These are phyloP conservation scores for Erythrocercus mccallii DNA, from an alignment of 2,113 vertebrate genomes.

Conservation along the genomic window DNA sequence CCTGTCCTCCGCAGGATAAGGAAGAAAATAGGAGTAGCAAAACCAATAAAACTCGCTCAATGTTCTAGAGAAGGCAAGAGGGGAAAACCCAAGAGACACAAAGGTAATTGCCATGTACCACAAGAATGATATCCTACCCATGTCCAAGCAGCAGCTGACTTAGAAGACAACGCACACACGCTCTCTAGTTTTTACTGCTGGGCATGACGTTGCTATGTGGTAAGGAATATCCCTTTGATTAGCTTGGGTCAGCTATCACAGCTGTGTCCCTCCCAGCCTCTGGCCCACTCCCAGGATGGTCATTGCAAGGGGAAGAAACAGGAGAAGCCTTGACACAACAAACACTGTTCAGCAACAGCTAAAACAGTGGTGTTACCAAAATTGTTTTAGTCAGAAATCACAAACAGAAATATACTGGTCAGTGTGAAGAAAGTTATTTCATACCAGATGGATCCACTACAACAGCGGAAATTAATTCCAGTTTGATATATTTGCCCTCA, in stretches of 20 bases:
- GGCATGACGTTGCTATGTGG: fast-evolving
- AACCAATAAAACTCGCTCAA: background rate
- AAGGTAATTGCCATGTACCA: background rate
- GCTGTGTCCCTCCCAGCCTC: background rate
- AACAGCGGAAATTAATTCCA: background rate
- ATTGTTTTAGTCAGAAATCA: background rate
- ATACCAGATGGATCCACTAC: background rate
- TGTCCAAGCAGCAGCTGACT: background rate
- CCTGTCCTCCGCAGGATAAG: background rate
- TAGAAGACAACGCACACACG: fast-evolving
- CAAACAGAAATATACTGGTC: background rate
- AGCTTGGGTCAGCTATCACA: background rate
- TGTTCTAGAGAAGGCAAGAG: background rate
- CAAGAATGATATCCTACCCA: background rate
- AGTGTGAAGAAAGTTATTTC: background rate
- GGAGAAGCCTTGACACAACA: background rate
- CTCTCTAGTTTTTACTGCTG: background rate
- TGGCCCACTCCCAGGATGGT: background rate
- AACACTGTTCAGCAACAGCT: background rate
- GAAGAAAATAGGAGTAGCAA: background rate
- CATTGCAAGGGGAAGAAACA: background rate
- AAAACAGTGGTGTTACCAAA: background rate
- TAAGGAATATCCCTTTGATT: background rate
- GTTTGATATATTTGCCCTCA: background rate
- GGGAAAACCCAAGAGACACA: background rate